A percentile compares a stretch with the other conserved stretches of the same genome.
These are phyloP conservation scores for Catharus fuscescens DNA, from an alignment of 2,113 vertebrate genomes.

Conservation along the genomic window DNA sequence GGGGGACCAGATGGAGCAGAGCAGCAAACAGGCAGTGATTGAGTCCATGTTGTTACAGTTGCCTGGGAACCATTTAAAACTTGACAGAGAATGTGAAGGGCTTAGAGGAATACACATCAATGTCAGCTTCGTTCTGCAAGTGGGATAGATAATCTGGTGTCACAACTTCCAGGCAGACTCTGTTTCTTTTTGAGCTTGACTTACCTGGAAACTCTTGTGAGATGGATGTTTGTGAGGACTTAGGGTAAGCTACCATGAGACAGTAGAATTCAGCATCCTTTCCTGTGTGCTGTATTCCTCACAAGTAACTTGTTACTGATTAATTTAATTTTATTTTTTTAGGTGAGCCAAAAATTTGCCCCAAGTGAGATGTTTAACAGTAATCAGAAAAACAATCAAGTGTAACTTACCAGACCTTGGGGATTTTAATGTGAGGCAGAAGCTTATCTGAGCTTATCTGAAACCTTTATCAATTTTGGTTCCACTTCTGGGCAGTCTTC, in stretches of 20 bases:
- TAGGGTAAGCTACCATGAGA: neutral
- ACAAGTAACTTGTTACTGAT: neutral
- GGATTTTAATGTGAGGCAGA: neutral
- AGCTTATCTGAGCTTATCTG: neutral
- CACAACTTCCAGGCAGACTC: neutral
- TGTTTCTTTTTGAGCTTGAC: neutral
- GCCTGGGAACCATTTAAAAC: conserved; percentile 68
- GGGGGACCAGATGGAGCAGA: conserved; percentile 42
- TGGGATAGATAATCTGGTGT: conserved; percentile 34
- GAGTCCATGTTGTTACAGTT: conserved; percentile 68
- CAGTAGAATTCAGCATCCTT: neutral
- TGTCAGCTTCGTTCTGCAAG: conserved; percentile 46
- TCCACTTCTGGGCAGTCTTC: neutral
- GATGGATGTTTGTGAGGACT: neutral
- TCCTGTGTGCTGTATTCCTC: neutral
- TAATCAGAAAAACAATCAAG: neutral
- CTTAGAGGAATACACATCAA: conserved; percentile 47
- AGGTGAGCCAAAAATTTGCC: neutral
- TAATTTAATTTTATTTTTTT: neutral
- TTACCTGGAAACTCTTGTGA: neutral
- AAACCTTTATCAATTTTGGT: neutral
- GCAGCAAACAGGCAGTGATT: conserved; percentile 57
- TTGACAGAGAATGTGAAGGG: conserved; percentile 55
- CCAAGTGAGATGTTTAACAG: neutral
- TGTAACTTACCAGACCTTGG: neutral